Conservation (phyloP, 2,797 vertebrate species). For the Tragopan temminckii region DNA sequence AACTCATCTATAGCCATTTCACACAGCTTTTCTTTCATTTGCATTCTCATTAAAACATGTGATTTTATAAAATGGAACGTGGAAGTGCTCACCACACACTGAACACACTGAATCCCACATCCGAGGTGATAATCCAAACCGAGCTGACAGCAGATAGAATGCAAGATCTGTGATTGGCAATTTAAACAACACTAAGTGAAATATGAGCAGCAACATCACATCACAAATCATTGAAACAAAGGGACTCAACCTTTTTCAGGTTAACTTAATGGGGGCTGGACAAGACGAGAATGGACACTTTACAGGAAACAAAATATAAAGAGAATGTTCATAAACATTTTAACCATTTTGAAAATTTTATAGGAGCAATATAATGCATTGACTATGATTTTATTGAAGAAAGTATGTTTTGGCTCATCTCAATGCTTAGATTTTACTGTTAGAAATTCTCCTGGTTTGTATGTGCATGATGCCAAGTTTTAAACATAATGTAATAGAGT, state of each 20-base stretch:
- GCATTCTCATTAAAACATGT: conserved; percentile 91
- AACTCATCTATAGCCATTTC: conserved; percentile 87
- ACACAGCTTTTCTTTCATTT: conserved; percentile 89
- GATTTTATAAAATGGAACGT: conserved; percentile 83
- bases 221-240: conserved; percentile 81
- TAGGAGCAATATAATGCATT: background rate
- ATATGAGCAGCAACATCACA: conserved; percentile 86
- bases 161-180: conserved; percentile 85
- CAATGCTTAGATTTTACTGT: conserved; percentile 36
- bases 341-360: conserved; percentile 5
- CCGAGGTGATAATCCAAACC: conserved; percentile 80
- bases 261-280: conserved; percentile 75
- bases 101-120: conserved; percentile 69
- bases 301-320: conserved; percentile 48
- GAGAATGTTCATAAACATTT: conserved; percentile 40
- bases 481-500: conserved; percentile 58
- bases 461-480: conserved; percentile 62
- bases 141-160: conserved; percentile 76
- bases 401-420: conserved; percentile 49
- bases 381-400: background rate
- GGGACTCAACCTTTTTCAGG: conserved; percentile 79
- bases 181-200: conserved; percentile 84
- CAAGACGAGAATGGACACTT: conserved; percentile 74
- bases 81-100: conserved; percentile 75
- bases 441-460: conserved; percentile 55